Evolutionary conservation across 2,797 vertebrate genomes (phyloP).

Genomic region (Pelobates cultripes): DNA sequence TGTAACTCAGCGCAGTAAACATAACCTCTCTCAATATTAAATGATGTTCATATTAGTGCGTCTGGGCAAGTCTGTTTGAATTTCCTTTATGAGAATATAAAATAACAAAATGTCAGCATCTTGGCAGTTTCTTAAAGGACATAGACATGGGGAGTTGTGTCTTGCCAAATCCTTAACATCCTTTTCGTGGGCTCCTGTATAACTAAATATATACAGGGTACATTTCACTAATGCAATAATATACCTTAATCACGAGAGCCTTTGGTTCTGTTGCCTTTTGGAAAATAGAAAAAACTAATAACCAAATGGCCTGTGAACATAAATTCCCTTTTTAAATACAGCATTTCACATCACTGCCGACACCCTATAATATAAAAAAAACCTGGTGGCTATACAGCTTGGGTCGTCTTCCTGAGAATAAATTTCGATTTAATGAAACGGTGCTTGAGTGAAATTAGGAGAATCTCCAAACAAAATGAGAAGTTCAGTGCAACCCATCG

Average conservation of each 20-base stretch:
- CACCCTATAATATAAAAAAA: background rate
- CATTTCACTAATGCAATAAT: slow-evolving; percentile 18
- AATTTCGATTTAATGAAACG: background rate
- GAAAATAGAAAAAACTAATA: background rate
- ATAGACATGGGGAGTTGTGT: slow-evolving; percentile 8
- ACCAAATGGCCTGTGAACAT: background rate
- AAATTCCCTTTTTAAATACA: background rate
- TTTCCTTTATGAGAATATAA: slow-evolving; percentile 51
- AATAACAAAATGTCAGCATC: slow-evolving; percentile 49
- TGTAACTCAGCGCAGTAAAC: background rate
- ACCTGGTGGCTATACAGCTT: background rate
- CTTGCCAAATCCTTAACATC: slow-evolving; percentile 42
- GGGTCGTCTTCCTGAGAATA: no score
- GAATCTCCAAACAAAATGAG: background rate
- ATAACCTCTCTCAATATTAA: slow-evolving; percentile 27
- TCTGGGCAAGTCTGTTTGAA: slow-evolving; percentile 46
- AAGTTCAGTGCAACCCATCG: background rate
- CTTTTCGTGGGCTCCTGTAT: slow-evolving; percentile 31
- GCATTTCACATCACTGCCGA: background rate
- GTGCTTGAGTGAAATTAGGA: background rate
- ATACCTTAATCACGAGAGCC: slow-evolving; percentile 33
- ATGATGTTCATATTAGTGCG: slow-evolving; percentile 38
- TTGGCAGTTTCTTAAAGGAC: slow-evolving; percentile 44
- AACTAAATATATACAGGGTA: slow-evolving; percentile 6
- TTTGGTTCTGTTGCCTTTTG: background rate